phyloP scores from a whole-genome alignment of 92 coral and sea anemone genomes.

The Bergia puertoricense region DNA sequence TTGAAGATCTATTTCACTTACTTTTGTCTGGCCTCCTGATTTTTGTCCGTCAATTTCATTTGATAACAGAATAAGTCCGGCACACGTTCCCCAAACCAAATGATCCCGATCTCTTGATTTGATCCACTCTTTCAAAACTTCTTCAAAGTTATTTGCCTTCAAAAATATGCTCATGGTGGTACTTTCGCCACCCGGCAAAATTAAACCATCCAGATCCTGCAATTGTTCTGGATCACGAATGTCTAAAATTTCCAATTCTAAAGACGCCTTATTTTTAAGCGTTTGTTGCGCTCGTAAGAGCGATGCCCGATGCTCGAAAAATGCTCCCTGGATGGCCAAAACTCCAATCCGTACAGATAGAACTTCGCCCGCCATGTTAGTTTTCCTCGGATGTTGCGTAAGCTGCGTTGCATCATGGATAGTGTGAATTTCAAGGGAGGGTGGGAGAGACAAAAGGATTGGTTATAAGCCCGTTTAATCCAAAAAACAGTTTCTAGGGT shows the following conservation, averaged over 20 bases:
- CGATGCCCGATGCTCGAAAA: slow-evolving; percentile 85
- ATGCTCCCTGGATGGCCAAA: slow-evolving; percentile 94
- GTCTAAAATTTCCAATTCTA: slow-evolving; percentile 71
- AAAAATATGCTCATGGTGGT: slow-evolving; percentile 80
- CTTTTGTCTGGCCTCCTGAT: slow-evolving; percentile 79
- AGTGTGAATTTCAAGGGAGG: neutral
- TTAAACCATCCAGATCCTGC: slow-evolving; percentile 72
- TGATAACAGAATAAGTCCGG: slow-evolving; percentile 89
- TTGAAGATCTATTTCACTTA: slow-evolving; percentile 7
- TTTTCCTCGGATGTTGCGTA: slow-evolving; percentile 17
- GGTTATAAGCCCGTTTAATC: neutral
- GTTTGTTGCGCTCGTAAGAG: slow-evolving; percentile 67
- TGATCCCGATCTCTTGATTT: slow-evolving; percentile 59
- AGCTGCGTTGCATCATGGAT: slow-evolving; percentile 32
- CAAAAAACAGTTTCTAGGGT: neutral
- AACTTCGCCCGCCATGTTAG: slow-evolving; percentile 46
- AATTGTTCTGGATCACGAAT: slow-evolving; percentile 77
- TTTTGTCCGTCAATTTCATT: slow-evolving; percentile 78
- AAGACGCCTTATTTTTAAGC: slow-evolving; percentile 41
- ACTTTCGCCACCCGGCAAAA: slow-evolving; percentile 97
- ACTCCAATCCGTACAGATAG: slow-evolving; percentile 66
- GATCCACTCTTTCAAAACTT: slow-evolving; percentile 71
- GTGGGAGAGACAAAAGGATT: neutral
- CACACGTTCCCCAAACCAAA: slow-evolving; percentile 94
- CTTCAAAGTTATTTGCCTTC: slow-evolving; percentile 68